phyloP scores from a whole-genome alignment of 2,888 invertebrate genomes.

The Thymelicus sylvestris region DNA sequence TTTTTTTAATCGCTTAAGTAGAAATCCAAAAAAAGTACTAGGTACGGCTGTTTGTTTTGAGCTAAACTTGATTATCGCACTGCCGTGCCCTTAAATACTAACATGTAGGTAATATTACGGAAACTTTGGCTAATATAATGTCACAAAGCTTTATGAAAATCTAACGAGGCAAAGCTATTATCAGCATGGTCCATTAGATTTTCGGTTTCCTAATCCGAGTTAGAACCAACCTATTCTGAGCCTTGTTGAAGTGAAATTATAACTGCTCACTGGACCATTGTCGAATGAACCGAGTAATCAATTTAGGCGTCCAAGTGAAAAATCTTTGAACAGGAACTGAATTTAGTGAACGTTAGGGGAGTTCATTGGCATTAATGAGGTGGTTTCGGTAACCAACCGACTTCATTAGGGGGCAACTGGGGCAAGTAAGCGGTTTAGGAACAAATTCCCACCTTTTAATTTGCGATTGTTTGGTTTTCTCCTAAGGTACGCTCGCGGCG shows the following conservation, averaged over 20 bases:
- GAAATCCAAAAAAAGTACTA: not conserved
- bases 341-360: constrained; percentile 44
- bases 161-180: constrained; percentile 69
- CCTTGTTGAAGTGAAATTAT: constrained; percentile 65
- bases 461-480: constrained; percentile 33
- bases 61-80: not conserved
- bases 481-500: constrained; percentile 12
- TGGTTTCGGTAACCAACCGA: constrained; percentile 24
- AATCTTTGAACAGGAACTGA: constrained; percentile 53
- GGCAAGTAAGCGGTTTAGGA: constrained; percentile 23
- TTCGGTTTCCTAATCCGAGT: constrained; percentile 64
- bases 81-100: not conserved
- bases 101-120: not conserved
- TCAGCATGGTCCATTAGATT: constrained; percentile 72
- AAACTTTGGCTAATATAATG: constrained; percentile 9
- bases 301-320: constrained; percentile 62
- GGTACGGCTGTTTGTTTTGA: too few relatives aligned
- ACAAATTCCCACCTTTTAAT: constrained; percentile 24
- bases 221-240: constrained; percentile 60
- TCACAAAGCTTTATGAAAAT: constrained; percentile 48
- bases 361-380: constrained; percentile 29
- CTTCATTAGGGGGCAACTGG: constrained; percentile 28
- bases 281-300: constrained; percentile 63
- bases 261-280: constrained; percentile 56
- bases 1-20: too few relatives aligned